These are phyloP conservation scores for Sus cebifrons DNA, from an alignment of 2,797 vertebrate genomes.

Conservation along the genomic window DNA sequence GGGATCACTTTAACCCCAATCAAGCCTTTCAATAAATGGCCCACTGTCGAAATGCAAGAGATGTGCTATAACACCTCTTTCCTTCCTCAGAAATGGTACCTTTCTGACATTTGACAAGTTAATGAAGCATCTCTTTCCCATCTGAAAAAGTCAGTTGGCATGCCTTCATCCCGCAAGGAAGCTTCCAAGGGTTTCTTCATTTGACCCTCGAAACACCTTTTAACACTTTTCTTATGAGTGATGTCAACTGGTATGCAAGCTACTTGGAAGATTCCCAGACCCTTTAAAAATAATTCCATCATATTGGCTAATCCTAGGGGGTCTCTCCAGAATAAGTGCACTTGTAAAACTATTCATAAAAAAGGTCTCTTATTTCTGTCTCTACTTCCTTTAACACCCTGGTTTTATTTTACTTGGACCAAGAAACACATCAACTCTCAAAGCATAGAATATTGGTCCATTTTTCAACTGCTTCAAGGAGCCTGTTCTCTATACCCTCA, in stretches of 20 bases:
- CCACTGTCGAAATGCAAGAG: conserved; percentile 53
- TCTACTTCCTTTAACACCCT: conserved; percentile 84
- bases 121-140: conserved; percentile 77
- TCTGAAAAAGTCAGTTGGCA: conserved; percentile 64
- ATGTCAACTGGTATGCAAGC: conserved; percentile 68
- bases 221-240: conserved; percentile 79
- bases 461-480: conserved; percentile 78
- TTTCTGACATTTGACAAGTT: conserved; percentile 80
- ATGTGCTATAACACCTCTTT: conserved; percentile 68
- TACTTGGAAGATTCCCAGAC: conserved; percentile 68
- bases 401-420: conserved; percentile 88
- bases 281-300: conserved; percentile 83
- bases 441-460: conserved; percentile 64
- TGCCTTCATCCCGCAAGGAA: conserved; percentile 59
- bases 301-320: conserved; percentile 79
- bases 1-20: conserved; percentile 65
- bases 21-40: conserved; percentile 76
- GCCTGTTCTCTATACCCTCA: conserved; percentile 55
- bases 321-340: conserved; percentile 82
- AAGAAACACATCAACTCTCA: conserved; percentile 74
- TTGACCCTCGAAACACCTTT: conserved; percentile 75
- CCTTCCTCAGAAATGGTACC: conserved; percentile 49
- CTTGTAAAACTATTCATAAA: conserved; percentile 87
- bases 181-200: conserved; percentile 84
- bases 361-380: conserved; percentile 84